Base-by-base conservation (phyloP, 2,113 vertebrate genomes). In the Steatornis caripensis region DNA sequence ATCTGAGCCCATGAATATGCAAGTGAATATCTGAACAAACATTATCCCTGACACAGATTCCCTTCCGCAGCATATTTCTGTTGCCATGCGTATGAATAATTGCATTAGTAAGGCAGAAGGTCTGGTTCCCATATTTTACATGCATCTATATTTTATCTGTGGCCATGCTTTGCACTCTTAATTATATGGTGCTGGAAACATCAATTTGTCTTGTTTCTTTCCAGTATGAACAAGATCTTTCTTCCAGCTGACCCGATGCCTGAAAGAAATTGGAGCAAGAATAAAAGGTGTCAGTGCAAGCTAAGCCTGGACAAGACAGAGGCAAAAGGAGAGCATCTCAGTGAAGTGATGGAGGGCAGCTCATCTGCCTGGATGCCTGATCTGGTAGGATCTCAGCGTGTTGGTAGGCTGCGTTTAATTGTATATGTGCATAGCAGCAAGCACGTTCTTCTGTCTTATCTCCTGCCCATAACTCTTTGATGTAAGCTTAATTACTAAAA, bases 1-100 rank as follows among this genome's bases (percentile, higher is more conserved):
- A 79, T 87, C 64, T 87, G 61, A 94, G 49, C 1, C 45, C 36
- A 87, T 91, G 87, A 93, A 93, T 95, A 97, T 91, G 65, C 74
- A 93, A 95, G 74, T 87, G 84, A 87, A 41, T 95, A 91, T 97
- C 69, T 91, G 77, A 85, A 78, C 81, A 92, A 96, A 96, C 66
- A 92, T 94, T 95, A 89, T 65, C 93, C 79, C 70, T 95, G 93
- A 97, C 92, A 95, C 90, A 95, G 70, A 87, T 96, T 96, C 84
- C 45, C 77, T 95, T 96, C 84, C 58, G 66, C 93, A 94, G 81
- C 78, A 53, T 96, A 79, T 94, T 94, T 94, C 70, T 93, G 89
- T 95, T 90, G 92, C 90, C 93, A 91, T 90, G 95, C 15, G 7
- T 92, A 93, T 96, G 90, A 96, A 93, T 92, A 95, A 96, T 95